A percentile compares a stretch with the other conserved stretches of the same genome.
phyloP scores from a whole-genome alignment of 2,113 vertebrate species.

The Peromyscus leucopus region DNA sequence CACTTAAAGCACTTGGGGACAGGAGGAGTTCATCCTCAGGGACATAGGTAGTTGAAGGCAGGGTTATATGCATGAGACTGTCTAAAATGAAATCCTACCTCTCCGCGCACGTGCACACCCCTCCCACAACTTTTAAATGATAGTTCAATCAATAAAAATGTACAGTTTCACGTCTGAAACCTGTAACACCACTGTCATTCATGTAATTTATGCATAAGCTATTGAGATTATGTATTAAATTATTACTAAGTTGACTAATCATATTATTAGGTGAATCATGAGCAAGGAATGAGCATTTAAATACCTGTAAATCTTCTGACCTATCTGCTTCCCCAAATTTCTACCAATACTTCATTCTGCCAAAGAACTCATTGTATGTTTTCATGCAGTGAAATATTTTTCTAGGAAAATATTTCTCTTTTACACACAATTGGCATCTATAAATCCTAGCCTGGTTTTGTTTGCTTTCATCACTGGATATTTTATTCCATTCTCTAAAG shows the following conservation, averaged over 20 bases:
- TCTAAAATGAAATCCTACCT: not conserved
- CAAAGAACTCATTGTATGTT: not conserved
- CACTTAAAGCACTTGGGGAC: not conserved
- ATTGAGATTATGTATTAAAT: not conserved
- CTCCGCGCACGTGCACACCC: not conserved
- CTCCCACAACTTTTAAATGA: too few relatives aligned
- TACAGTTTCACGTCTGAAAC: too few relatives aligned
- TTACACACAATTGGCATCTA: not conserved
- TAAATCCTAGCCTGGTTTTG: not conserved
- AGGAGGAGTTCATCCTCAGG: not conserved
- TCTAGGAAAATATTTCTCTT: not conserved
- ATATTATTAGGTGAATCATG: not conserved
- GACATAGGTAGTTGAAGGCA: not conserved
- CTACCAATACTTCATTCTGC: not conserved
- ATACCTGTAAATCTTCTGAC: not conserved
- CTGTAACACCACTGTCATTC: not conserved
- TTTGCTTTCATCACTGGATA: not conserved
- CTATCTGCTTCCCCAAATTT: not conserved
- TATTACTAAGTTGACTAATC: not conserved
- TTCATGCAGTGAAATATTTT: not conserved
- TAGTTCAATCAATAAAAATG: not conserved
- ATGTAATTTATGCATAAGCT: not conserved
- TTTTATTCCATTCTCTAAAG: not conserved
- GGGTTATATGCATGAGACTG: not conserved
- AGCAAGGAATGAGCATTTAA: not conserved